Base-by-base conservation (phyloP, 2,888 invertebrate genomes). In the Cloeon dipterum region DNA sequence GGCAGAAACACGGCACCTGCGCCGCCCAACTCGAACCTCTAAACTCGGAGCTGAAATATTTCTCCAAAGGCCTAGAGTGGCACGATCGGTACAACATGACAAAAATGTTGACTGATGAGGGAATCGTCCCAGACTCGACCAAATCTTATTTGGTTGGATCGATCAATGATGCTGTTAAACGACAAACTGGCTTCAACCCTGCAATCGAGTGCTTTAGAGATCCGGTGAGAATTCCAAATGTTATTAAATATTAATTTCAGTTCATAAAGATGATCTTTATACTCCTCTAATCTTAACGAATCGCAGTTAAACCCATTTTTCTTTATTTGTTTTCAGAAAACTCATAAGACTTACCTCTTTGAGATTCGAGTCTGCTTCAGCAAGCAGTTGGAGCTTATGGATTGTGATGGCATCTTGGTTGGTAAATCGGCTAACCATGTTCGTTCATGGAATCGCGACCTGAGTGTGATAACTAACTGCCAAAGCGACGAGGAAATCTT, bases 1-100 rank as follows among this genome's bases (percentile, higher is more conserved):
- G 82, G 82, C 52, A 59, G 1, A 83, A 83, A 48, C 83, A 83
- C 51, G 83, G 83, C 3, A 79, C 81, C 1, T 83, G 83, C 50
- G 75, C 81, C 2, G 61, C 66, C 1, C 44, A 53, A 4, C 43
- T 77, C 3, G 58, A 66, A 1, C 46, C 54, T 3, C 50, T 81
- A 1, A 59, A 66, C 44, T 63, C 62, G 14, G 74, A 79, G 47
- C 46, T 61, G 0, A 74, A 74, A 47, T 82, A 77, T 51, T 82
- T 82, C 48, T 51, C 55, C 1, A 59, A 66, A 43, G 78, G 74
- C 1, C 49, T 81, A 3, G 49, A 57, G 2, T 69, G 72, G 63
- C 58, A 68, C 3, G 53, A 65, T 25, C 50, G 61, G 32, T 79
- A 65, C 49, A 63, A 70, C 29, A 65, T 81, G 58, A 60, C 63